Base-by-base conservation (phyloP, 2,113 vertebrate species). In the Ameiurus melas region DNA sequence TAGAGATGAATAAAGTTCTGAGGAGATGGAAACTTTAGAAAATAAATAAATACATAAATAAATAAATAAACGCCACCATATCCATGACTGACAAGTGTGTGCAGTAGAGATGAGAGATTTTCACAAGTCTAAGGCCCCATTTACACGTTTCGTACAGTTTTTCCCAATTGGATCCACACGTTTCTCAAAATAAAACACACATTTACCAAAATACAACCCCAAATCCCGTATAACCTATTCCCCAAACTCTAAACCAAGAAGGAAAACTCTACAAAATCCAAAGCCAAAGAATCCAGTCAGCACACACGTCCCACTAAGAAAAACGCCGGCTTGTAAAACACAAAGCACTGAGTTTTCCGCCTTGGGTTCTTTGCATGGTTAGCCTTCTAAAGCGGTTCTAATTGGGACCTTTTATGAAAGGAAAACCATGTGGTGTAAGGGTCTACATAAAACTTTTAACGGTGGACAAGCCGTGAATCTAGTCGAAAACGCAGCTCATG, bases 131-230 rank as follows among this genome's bases (percentile, higher is more conserved):
- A 55, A 78, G 73, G 71, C 64, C 30, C 66, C 51, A 39, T 73
- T 85, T 85, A 58, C 84, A 85, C 68, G 25, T 36, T 33, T 33
- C 68, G 55, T 68, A 55, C 58, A 80, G 85, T 25, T 81, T 36
- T 87, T 70, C 77, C 78, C 86, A 87, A 43, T 62, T 80, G 85
- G 58, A 80, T 51, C 30, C 75, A 80, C 47, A 68, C 75, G 30
- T 25, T 80, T 66, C 71, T 75, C 55, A 77, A 84, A 51, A 84
- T 51, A 68, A 43, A 53, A 13, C 25, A 9, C 20, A 39, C 55
- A 39, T 27, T 25, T 47, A 22, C 20, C 39, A 47, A 36, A 75
- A 85, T 20, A 75, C 53, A 75, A 25, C 27, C 8, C 20, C 51
- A 8, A 39, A 71, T 85, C 66, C 53, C 62, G 4, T 70, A 70